A percentile compares a stretch with the other conserved stretches of the same genome.
phyloP scores from a whole-genome alignment of 1,140 invertebrate species.

The Hirudo medicinalis region DNA sequence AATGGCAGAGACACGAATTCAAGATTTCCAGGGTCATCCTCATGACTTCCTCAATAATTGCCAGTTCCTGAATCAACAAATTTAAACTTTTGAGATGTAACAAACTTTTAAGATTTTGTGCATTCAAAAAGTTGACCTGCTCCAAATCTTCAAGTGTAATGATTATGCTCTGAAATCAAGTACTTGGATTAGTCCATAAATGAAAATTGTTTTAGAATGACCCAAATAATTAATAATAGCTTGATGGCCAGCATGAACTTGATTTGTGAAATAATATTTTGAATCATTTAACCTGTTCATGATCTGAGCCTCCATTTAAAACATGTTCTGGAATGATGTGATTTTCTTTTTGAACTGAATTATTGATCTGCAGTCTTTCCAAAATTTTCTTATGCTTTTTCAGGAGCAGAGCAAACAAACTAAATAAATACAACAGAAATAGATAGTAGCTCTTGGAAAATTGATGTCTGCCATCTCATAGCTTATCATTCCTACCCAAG shows the following conservation, averaged over 20 bases:
- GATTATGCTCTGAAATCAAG: neutral
- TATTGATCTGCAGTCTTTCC: constrained; percentile 29
- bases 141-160: neutral
- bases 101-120: neutral
- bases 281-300: neutral
- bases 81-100: neutral
- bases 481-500: neutral
- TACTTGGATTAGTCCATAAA: neutral
- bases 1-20: constrained; percentile 77
- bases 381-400: constrained; percentile 35
- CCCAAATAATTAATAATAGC: neutral
- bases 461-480: constrained; percentile 1
- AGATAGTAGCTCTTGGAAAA: constrained; percentile 4
- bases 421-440: constrained; percentile 16
- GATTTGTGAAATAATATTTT: neutral
- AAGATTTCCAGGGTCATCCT: constrained; percentile 81
- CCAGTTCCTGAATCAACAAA: constrained; percentile 53
- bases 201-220: neutral
- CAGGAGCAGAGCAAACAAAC: constrained; percentile 37
- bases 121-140: too few species aligned
- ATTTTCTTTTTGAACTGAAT: constrained; percentile 24
- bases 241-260: neutral
- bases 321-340: neutral
- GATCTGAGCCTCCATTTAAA: too few species aligned
- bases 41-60: constrained; percentile 89